Conservation (phyloP, 2,797 vertebrate genomes). For the Phrynocephalus forsythii region DNA sequence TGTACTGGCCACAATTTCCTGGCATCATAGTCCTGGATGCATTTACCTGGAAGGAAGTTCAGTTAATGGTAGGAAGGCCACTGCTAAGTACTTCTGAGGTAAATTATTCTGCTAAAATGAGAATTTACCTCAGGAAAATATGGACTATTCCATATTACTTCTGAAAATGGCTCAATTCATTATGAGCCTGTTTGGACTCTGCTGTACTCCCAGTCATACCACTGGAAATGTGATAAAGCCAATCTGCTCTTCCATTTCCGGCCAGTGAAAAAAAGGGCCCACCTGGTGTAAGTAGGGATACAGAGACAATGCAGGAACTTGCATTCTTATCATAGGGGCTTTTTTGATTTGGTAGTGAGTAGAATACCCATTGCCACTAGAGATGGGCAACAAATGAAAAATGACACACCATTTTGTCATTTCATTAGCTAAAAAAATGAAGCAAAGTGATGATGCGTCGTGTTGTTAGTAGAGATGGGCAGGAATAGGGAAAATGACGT, state of each 20-base stretch:
- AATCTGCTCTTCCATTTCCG: not conserved
- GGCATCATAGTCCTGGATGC: slow-evolving; percentile 32
- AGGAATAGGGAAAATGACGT: no score
- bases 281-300: not conserved
- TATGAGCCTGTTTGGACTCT: not conserved
- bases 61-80: not conserved
- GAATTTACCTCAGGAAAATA: not conserved
- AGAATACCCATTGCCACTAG: no score
- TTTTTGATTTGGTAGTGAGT: no score
- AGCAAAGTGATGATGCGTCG: no score
- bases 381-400: no score
- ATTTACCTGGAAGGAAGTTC: slow-evolving; percentile 14
- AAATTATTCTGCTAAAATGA: not conserved
- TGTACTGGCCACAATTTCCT: slow-evolving; percentile 37
- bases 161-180: not conserved
- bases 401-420: no score
- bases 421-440: no score
- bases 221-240: not conserved
- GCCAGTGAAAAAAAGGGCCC: not conserved
- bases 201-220: not conserved
- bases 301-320: not conserved
- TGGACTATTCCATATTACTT: not conserved
- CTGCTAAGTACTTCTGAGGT: not conserved
- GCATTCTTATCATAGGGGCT: not conserved
- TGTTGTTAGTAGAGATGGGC: no score